Evolutionary conservation across 2,888 invertebrate species (phyloP).

Genomic region (Myathropa florea): DNA sequence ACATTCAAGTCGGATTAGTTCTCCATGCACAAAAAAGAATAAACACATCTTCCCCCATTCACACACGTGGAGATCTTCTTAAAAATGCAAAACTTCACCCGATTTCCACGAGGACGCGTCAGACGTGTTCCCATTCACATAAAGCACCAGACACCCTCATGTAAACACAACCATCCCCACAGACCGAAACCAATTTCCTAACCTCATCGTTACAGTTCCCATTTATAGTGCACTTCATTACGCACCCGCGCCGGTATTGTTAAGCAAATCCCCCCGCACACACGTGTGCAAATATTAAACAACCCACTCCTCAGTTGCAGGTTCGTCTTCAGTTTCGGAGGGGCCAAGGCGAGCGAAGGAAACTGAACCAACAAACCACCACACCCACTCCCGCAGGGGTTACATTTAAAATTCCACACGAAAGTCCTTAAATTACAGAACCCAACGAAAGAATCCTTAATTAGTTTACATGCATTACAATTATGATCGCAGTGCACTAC

Average conservation of each 20-base stretch:
- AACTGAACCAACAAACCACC: background rate
- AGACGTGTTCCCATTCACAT: background rate
- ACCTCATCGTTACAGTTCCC: background rate
- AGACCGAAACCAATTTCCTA: background rate
- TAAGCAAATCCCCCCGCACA: background rate
- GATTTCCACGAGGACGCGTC: background rate
- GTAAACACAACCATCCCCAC: background rate
- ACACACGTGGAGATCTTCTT: background rate
- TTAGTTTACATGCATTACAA: slow-evolving; percentile 68
- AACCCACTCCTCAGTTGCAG: background rate
- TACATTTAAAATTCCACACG: slow-evolving; percentile 60
- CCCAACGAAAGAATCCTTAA: slow-evolving; percentile 61
- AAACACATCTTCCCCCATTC: background rate
- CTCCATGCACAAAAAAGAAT: too few relatives aligned
- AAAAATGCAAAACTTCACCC: background rate
- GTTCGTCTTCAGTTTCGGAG: background rate
- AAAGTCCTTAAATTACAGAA: slow-evolving; percentile 57
- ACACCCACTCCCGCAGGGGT: slow-evolving; percentile 18
- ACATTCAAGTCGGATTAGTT: too few relatives aligned
- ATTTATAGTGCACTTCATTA: background rate
- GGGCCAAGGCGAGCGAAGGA: background rate
- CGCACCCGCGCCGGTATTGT: background rate
- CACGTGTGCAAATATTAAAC: background rate
- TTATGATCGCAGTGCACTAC: slow-evolving; percentile 62
- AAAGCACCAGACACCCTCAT: background rate